A percentile compares a stretch with the other conserved stretches of the same genome.
Conservation (phyloP, 1,140 invertebrate genomes). For the Cardiocondyla obscurior region DNA sequence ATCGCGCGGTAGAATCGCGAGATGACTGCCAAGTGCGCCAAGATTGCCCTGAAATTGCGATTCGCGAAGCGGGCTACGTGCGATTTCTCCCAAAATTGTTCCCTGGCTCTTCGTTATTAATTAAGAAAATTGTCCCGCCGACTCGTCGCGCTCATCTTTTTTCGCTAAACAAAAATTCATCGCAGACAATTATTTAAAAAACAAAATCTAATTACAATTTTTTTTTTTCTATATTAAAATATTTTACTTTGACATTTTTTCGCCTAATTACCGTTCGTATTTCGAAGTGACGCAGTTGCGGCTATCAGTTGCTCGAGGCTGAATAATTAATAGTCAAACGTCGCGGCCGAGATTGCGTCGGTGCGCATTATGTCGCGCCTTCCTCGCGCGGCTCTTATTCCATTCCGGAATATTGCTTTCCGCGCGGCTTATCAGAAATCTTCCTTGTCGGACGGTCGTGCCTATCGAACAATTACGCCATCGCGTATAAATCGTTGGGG, state of each 20-base stretch:
- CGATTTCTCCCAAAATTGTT: not conserved
- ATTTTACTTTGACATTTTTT: not conserved
- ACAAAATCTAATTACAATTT: not conserved
- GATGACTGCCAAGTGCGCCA: not conserved
- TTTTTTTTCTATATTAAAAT: not conserved
- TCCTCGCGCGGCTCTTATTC: not conserved
- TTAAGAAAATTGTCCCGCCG: not conserved
- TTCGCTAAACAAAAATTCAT: not conserved
- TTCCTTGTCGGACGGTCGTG: slow-evolving; percentile 34
- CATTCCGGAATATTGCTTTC: slow-evolving; percentile 37
- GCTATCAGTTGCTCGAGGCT: not conserved
- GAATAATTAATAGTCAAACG: slow-evolving; percentile 38
- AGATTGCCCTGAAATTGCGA: not conserved
- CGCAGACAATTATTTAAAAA: not conserved
- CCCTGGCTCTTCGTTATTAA: not conserved
- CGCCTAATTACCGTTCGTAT: not conserved
- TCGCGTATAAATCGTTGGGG: slow-evolving; percentile 24
- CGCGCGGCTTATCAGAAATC: slow-evolving; percentile 44
- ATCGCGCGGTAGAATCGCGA: not conserved
- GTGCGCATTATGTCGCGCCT: slow-evolving; percentile 34
- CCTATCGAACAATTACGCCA: slow-evolving; percentile 35
- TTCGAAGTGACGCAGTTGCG: not conserved
- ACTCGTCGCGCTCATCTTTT: not conserved
- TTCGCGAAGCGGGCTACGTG: not conserved
- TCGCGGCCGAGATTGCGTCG: not conserved